Evolutionary conservation across 2,888 invertebrate genomes (phyloP).

Genomic region (Metellina segmentata): DNA sequence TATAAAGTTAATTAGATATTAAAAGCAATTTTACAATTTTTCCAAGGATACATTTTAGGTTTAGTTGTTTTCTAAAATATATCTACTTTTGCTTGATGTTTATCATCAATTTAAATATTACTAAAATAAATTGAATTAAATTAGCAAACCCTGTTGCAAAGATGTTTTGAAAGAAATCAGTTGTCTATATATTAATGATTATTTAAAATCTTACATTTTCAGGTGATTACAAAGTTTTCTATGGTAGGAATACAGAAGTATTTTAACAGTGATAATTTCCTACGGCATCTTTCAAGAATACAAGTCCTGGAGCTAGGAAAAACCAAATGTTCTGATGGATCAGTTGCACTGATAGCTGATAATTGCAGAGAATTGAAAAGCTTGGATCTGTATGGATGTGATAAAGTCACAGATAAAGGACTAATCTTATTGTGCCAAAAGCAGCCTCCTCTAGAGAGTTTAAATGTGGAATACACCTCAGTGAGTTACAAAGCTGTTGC

Average conservation of each 20-base stretch:
- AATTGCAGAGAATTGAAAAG: slow-evolving; percentile 50
- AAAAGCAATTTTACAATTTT: no score
- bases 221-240: slow-evolving; percentile 57
- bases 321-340: slow-evolving; percentile 51
- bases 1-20: no score
- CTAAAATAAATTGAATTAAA: no score
- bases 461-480: slow-evolving; percentile 61
- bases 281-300: slow-evolving; percentile 38
- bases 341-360: slow-evolving; percentile 50
- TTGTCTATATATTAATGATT: background rate
- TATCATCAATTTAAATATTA: no score
- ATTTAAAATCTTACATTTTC: background rate
- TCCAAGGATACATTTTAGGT: no score
- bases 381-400: slow-evolving; percentile 53
- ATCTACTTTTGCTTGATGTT: no score
- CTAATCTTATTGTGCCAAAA: slow-evolving; percentile 24
- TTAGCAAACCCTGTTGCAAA: background rate
- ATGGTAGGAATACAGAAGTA: slow-evolving; percentile 34
- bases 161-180: no score
- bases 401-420: slow-evolving; percentile 58
- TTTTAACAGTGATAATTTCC: slow-evolving; percentile 43
- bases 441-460: slow-evolving; percentile 37
- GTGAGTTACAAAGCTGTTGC: slow-evolving; percentile 61
- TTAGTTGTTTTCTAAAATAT: no score
- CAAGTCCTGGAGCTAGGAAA: slow-evolving; percentile 42